Evolutionary conservation across 1,140 invertebrate genomes (phyloP).

Genomic region (Drosophila serrata): DNA sequence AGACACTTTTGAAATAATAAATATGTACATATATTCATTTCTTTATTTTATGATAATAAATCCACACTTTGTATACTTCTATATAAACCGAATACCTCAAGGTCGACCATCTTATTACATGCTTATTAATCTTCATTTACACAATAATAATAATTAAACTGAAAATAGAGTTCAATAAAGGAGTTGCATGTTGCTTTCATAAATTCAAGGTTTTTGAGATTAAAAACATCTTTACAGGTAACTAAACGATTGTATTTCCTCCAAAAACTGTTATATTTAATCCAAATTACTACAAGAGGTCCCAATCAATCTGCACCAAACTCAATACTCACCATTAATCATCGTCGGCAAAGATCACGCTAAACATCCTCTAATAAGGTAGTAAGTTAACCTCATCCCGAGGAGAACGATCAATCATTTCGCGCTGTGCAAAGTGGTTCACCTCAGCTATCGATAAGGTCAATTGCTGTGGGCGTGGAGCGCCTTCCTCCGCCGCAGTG

Average conservation of each 20-base stretch:
- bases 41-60: neutral
- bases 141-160: neutral
- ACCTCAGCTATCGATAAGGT: constrained; percentile 56
- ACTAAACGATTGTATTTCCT: neutral
- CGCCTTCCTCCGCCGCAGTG: constrained; percentile 41
- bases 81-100: neutral
- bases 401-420: constrained; percentile 36
- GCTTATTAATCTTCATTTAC: neutral
- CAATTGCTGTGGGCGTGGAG: constrained; percentile 61
- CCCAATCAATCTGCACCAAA: constrained; percentile 1
- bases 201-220: neutral
- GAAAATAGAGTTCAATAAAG: neutral
- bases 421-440: constrained; percentile 21
- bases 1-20: neutral
- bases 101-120: neutral
- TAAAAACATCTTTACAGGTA: neutral
- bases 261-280: constrained; percentile 2
- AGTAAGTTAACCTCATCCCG: constrained; percentile 16
- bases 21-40: neutral
- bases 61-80: neutral
- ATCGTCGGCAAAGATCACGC: constrained; percentile 8
- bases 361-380: constrained; percentile 13
- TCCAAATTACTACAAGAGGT: constrained; percentile 3
- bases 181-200: neutral
- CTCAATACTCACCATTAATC: constrained; percentile 20